A percentile compares a stretch with the other conserved stretches of the same genome.
These are phyloP conservation scores for Drosophila austrosaltans DNA, from an alignment of 2,888 invertebrate species.

Conservation along the genomic window DNA sequence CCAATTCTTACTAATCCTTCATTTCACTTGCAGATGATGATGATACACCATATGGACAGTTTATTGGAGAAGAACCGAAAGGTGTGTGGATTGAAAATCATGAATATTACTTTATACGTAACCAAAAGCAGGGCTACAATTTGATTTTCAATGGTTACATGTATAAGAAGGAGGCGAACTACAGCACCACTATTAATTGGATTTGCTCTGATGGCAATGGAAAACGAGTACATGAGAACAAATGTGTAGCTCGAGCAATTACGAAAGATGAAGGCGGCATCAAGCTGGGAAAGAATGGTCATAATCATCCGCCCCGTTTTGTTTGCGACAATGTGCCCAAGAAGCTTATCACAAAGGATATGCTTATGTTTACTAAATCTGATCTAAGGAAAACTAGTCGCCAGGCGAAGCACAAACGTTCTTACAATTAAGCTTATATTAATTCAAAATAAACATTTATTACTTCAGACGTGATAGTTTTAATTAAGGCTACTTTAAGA, in stretches of 20 bases:
- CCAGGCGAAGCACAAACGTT: neutral
- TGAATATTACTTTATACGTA: conserved; percentile 78
- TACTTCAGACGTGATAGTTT: neutral
- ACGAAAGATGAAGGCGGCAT: conserved; percentile 81
- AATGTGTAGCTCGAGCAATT: conserved; percentile 82
- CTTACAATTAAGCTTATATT: neutral
- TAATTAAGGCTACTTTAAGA: neutral
- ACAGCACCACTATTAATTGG: conserved; percentile 83
- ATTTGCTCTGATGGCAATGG: conserved; percentile 83
- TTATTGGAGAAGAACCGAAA: conserved; percentile 61
- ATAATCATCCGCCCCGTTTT: conserved; percentile 82
- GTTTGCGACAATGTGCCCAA: conserved; percentile 21
- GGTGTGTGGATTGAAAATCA: conserved; percentile 80
- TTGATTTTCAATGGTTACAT: conserved; percentile 82
- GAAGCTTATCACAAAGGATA: conserved; percentile 4
- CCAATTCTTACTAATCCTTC: conserved; percentile 5
- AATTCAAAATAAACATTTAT: neutral
- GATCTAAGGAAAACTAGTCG: neutral
- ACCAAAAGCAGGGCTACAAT: conserved; percentile 83
- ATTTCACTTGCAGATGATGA: conserved; percentile 32
- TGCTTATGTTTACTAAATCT: conserved; percentile 6
- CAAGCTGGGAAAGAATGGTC: conserved; percentile 82
- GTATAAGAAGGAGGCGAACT: conserved; percentile 83
- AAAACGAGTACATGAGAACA: conserved; percentile 80
- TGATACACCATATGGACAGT: conserved; percentile 39